phyloP scores from a whole-genome alignment of 2,888 invertebrate species.

The Ochropleura leucogaster region DNA sequence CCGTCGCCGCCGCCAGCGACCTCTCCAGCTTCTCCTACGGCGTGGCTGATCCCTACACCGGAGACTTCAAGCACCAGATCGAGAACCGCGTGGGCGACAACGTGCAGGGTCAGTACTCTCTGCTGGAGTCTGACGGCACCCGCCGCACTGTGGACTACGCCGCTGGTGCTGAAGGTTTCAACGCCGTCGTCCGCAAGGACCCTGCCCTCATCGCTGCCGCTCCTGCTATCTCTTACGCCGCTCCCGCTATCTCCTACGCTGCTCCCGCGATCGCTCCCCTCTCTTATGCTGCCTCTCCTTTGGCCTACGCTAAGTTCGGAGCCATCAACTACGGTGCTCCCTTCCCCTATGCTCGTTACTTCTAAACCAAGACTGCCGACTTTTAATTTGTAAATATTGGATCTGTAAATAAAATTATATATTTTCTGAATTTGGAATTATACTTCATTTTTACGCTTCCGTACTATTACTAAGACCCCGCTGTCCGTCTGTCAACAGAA shows the following conservation, averaged over 20 bases:
- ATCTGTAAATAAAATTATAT: slow-evolving; percentile 63
- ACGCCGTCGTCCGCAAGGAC: slow-evolving; percentile 89
- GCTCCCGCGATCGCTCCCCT: slow-evolving; percentile 61
- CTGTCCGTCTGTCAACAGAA: no score
- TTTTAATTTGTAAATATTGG: slow-evolving; percentile 69
- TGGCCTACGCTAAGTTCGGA: slow-evolving; percentile 58
- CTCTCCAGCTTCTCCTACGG: slow-evolving; percentile 88
- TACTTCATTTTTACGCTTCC: slow-evolving; percentile 16
- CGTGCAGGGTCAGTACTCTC: slow-evolving; percentile 89
- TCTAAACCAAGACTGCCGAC: slow-evolving; percentile 59
- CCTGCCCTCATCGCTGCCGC: slow-evolving; percentile 79
- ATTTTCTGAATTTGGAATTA: slow-evolving; percentile 45
- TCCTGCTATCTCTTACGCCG: slow-evolving; percentile 62
- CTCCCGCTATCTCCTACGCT: slow-evolving; percentile 66
- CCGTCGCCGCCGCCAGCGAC: slow-evolving; percentile 73
- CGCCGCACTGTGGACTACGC: slow-evolving; percentile 90
- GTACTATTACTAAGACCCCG: no score
- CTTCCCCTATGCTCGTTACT: slow-evolving; percentile 72
- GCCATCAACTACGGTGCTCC: slow-evolving; percentile 61
- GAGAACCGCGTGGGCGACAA: slow-evolving; percentile 87
- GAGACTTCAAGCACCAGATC: slow-evolving; percentile 89
- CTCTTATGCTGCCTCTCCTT: slow-evolving; percentile 64
- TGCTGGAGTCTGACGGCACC: slow-evolving; percentile 89
- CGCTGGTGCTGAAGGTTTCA: slow-evolving; percentile 89
- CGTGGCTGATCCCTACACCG: slow-evolving; percentile 90